Base-by-base conservation (phyloP, 2,888 invertebrate species). In the Zootermopsis nevadensis region DNA sequence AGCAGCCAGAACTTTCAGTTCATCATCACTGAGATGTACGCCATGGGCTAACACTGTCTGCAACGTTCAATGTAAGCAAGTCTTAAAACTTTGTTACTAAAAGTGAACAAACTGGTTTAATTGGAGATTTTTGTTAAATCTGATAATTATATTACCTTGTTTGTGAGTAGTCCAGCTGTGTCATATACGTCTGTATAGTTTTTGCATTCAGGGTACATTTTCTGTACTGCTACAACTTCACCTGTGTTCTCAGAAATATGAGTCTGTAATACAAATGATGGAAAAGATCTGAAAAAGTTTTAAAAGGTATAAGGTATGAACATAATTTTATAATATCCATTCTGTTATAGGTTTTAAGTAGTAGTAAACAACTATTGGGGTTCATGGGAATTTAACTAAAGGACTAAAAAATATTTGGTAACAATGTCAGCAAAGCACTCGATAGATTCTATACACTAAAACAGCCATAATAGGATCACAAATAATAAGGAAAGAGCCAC, bases 31-130 rank as follows among this genome's bases (percentile, higher is more conserved):
- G 80, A 97, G 89, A 88, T 96, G 91, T 24, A 98, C 92, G 0
- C 94, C 96, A 88, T 98, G 98, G 0, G 97, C 98, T 91, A 98
- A 92, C 83, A 97, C 92, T 8, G 94, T 93, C 94, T 94, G 87
- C 69, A 89, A 4, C 31, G 4, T 67, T 67, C 30, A 30, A 6
- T 67, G 15, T 8, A n/a, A 27, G 2, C 2, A 30, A 67, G 12
- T 15, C 4, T 30, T 15, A 10, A 67, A 27, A 67, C 12, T 15
- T 31, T 6, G 19, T 67, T 12, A n/a, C 12, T 30, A 15, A 67
- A 67, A 3, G 27, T 30, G 31, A 27, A 67, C 12, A 67, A 27
- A 67, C 27, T n/a, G 60, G 7, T n/a, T 60, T 6, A 60, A 60
- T 60, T 60, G n/a, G n/a, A n/a, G 6, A 60, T n/a, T 60, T 60